Evolutionary conservation across 2,888 invertebrate genomes (phyloP).

Genomic region (Lasioglossum lativentre): DNA sequence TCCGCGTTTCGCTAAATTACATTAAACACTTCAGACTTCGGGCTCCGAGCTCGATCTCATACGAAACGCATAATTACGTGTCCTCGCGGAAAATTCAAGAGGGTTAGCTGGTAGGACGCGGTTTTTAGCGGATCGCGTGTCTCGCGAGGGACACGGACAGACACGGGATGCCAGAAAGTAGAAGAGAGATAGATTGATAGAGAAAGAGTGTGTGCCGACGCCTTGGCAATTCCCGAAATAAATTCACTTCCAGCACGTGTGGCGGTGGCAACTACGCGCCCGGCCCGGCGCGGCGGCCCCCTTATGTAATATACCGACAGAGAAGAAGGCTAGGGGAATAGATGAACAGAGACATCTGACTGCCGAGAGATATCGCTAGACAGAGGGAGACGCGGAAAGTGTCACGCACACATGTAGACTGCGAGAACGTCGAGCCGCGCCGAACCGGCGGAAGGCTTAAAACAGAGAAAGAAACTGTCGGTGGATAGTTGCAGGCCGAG

Average conservation of each 20-base stretch:
- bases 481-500: constrained; percentile 58
- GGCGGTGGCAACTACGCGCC: constrained; percentile 30
- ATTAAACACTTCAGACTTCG: constrained; percentile 46
- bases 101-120: constrained; percentile 21
- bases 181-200: background rate
- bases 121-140: constrained; percentile 58
- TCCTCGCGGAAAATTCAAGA: constrained; percentile 51
- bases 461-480: constrained; percentile 18
- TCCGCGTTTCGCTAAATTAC: constrained; percentile 44
- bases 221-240: constrained; percentile 66
- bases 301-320: constrained; percentile 70
- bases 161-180: background rate
- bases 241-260: constrained; percentile 68
- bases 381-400: constrained; percentile 26
- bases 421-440: background rate
- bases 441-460: constrained; percentile 3
- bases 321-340: constrained; percentile 54
- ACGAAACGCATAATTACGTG: constrained; percentile 57
- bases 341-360: constrained; percentile 39
- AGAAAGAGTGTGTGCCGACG: constrained; percentile 8
- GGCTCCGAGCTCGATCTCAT: constrained; percentile 17
- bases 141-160: constrained; percentile 29
- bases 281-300: constrained; percentile 23
- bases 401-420: background rate
- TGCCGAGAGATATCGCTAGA: constrained; percentile 21